Evolutionary conservation across 2,797 vertebrate species (phyloP), one percentile per base, ranked within the genome.

Genomic region (Odontamblyopus lacepedii): DNA sequence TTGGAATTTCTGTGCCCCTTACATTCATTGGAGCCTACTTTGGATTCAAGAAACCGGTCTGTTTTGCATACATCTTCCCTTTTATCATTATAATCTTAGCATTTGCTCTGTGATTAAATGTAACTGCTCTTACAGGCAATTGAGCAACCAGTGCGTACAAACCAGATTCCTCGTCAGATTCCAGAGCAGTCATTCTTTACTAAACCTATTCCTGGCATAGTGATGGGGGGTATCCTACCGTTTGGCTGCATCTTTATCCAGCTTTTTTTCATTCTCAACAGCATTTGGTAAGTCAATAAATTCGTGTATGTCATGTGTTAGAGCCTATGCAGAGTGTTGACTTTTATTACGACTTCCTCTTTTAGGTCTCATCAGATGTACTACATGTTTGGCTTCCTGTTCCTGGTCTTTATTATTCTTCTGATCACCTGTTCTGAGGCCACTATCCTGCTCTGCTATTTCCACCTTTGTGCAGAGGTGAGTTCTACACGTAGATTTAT

Each of bases 171-270:
- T 1, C 93, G 93, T 3, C 94, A 96, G 60, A 96, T 96, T 81
- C 95, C 96, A 0, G 92, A 94, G 65, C 95, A 98, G 89, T 96
- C 94, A 0, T 96, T 98, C 82, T 97, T 96, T 74, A 96, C 93
- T 7, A 97, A 96, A 76, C 94, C 96, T 0, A 72, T 96, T 48
- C 94, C 96, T 66, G 95, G 95, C 5, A 95, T 98, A 9, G 62
- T 98, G 19, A 95, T 98, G 93, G 95, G 96, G 0, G 96, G 96
- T 2, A 96, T 98, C 84, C 88, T 98, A 66, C 95, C 96, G 2
- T 98, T 98, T 71, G 96, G 95, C 30, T 98, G 95, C 81, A 96
- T 97, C 91, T 97, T 98, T 83, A 96, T 97, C 78, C 96, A 98
- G 79, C 94, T 98, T 4, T 96, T 97, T 91, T 97, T 97, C 83